Conservation (phyloP, 2,888 invertebrate genomes). For the Volucella inflata region DNA sequence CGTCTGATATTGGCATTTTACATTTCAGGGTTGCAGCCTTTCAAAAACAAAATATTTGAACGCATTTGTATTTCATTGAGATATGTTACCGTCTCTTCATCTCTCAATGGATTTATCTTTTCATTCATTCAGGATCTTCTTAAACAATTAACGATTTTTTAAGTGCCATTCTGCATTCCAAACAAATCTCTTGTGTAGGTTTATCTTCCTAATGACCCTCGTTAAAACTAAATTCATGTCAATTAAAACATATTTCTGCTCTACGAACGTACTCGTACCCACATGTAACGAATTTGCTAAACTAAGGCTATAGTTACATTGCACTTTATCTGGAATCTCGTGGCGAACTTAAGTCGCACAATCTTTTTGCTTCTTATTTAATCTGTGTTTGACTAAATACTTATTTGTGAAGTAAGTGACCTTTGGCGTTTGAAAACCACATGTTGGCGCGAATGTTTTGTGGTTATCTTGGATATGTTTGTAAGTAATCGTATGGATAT, state of each 20-base stretch:
- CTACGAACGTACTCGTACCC: no score
- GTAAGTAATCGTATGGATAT: no score
- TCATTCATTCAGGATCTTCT: no score
- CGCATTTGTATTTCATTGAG: no score
- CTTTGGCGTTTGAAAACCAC: constrained; percentile 12
- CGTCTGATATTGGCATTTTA: no score
- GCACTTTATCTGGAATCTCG: neutral
- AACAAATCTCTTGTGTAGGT: constrained; percentile 6
- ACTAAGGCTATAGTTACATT: neutral
- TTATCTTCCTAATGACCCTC: constrained; percentile 28
- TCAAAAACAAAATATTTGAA: no score
- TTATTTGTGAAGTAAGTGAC: neutral
- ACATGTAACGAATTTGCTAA: neutral
- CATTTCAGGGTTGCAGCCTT: no score
- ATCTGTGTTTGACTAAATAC: constrained; percentile 7
- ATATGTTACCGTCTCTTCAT: no score
- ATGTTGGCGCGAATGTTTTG: constrained; percentile 14
- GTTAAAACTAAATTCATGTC: constrained; percentile 28
- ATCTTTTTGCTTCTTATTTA: constrained; percentile 4
- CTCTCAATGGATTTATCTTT: no score
- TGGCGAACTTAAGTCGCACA: constrained; percentile 6
- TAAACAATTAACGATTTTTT: neutral
- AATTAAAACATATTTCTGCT: constrained; percentile 25
- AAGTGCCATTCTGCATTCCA: constrained; percentile 16
- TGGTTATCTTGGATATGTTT: constrained; percentile 22